A percentile compares a stretch with the other conserved stretches of the same genome.
Evolutionary conservation across 30 jellyfish, hydroid and myxozoan genomes (phyloP).

Genomic region (Kudoa iwatai): DNA sequence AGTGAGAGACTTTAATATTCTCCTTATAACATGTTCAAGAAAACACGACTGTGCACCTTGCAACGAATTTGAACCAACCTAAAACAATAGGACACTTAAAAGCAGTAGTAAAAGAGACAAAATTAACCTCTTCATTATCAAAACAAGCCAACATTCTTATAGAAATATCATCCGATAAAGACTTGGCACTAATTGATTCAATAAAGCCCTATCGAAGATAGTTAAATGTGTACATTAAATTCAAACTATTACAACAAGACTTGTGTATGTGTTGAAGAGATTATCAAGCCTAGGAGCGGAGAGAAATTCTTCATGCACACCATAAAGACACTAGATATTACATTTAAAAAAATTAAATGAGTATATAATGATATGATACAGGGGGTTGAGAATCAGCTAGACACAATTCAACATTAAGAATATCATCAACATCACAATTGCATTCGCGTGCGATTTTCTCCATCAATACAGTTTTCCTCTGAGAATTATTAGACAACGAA

Average conservation of each 20-base stretch:
- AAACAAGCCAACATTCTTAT: constrained; percentile 18
- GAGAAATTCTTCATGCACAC: constrained; percentile 20
- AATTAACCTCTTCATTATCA: constrained; percentile 45
- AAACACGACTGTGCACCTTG: constrained; percentile 56
- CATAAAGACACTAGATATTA: constrained; percentile 16
- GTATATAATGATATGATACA: not conserved
- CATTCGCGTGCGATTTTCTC: not conserved
- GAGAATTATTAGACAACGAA: not conserved
- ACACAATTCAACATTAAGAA: not conserved
- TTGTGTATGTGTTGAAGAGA: constrained; percentile 22
- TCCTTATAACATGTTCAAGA: constrained; percentile 14
- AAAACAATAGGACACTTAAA: not conserved
- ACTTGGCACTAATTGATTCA: constrained; percentile 8
- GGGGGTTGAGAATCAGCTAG: not conserved
- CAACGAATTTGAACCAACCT: constrained; percentile 71
- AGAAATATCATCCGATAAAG: constrained; percentile 5
- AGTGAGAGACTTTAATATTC: too few species aligned
- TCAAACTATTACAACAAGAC: constrained; percentile 9
- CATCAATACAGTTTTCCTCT: not conserved
- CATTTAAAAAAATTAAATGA: too few species aligned
- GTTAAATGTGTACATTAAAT: not conserved
- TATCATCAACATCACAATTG: not conserved
- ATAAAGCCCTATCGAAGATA: constrained; percentile 7
- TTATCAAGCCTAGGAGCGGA: constrained; percentile 64
- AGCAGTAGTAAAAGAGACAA: not conserved